These are phyloP conservation scores for Octonoba sinensis DNA, from an alignment of 2,888 invertebrate genomes.

Conservation along the genomic window DNA sequence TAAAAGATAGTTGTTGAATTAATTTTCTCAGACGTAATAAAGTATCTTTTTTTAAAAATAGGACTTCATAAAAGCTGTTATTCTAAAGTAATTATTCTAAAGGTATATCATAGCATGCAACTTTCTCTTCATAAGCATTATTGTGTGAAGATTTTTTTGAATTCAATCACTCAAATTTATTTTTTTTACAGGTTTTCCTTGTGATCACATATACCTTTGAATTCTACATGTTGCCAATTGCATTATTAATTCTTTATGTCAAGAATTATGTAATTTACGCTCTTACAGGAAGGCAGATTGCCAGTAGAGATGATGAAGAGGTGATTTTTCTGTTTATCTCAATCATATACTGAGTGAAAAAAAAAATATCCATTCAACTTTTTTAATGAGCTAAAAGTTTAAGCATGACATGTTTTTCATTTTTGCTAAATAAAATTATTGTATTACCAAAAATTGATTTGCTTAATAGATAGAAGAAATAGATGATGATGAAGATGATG, in stretches of 20 bases:
- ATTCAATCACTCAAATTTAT: not conserved
- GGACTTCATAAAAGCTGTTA: too few relatives aligned
- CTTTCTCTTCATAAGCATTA: too few relatives aligned
- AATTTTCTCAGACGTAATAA: too few relatives aligned
- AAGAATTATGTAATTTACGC: conserved; percentile 77
- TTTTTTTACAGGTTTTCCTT: conserved; percentile 78
- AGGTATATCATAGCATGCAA: too few relatives aligned
- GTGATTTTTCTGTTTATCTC: conserved; percentile 66
- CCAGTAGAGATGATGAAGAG: conserved; percentile 69
- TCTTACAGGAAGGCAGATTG: conserved; percentile 69
- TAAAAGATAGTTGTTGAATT: too few relatives aligned
- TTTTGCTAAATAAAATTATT: not conserved
- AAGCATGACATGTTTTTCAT: not conserved
- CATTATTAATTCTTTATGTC: conserved; percentile 84
- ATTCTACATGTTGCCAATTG: conserved; percentile 92
- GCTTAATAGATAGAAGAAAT: conserved; percentile 45
- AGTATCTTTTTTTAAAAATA: too few relatives aligned
- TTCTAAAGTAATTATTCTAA: too few relatives aligned
- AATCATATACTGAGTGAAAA: not conserved
- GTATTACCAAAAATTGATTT: not conserved
- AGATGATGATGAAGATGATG: conserved; percentile 89
- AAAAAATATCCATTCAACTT: not conserved
- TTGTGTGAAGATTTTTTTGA: too few relatives aligned
- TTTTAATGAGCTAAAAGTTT: not conserved
- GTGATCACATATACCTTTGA: conserved; percentile 93